phyloP scores from a whole-genome alignment of 92 coral and sea anemone species.

The Paramuricea clavata region DNA sequence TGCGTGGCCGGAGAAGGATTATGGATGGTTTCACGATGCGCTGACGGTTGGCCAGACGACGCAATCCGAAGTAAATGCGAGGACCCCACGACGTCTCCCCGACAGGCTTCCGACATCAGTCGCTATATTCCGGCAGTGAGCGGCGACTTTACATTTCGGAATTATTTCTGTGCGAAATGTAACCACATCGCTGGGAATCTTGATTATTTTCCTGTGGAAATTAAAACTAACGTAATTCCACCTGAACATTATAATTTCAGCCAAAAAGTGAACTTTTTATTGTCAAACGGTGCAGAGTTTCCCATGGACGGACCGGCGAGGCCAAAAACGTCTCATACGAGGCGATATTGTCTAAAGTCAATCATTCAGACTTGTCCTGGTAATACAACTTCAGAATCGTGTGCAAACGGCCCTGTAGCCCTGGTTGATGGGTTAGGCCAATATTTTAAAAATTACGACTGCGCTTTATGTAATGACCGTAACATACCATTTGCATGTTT shows the following conservation, averaged over 20 bases:
- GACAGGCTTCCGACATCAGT: constrained; percentile 3
- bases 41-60: constrained; percentile 46
- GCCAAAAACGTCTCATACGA: constrained; percentile 10
- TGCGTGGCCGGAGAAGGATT: constrained; percentile 6
- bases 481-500: background rate
- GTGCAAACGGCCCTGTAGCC: constrained; percentile 17
- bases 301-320: background rate
- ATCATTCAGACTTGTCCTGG: constrained; percentile 14
- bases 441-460: constrained; percentile 4
- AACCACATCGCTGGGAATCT: constrained; percentile 10
- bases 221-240: constrained; percentile 20
- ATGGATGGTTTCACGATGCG: constrained; percentile 56
- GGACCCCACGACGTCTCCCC: background rate
- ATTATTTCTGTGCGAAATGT: constrained; percentile 55
- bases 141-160: constrained; percentile 38
- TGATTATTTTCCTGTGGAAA: constrained; percentile 24
- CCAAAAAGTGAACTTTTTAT: constrained; percentile 16
- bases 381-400: background rate
- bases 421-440: background rate
- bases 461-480: constrained; percentile 11
- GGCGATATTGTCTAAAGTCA: constrained; percentile 27
- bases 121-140: constrained; percentile 31
- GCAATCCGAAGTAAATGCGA: constrained; percentile 39
- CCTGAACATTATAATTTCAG: constrained; percentile 37
- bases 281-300: constrained; percentile 16